Percentiles rank a stretch among this genome's conserved stretches.
These are phyloP conservation scores for Vanessa atalanta DNA, from an alignment of 1,140 invertebrate genomes.

Conservation along the genomic window DNA sequence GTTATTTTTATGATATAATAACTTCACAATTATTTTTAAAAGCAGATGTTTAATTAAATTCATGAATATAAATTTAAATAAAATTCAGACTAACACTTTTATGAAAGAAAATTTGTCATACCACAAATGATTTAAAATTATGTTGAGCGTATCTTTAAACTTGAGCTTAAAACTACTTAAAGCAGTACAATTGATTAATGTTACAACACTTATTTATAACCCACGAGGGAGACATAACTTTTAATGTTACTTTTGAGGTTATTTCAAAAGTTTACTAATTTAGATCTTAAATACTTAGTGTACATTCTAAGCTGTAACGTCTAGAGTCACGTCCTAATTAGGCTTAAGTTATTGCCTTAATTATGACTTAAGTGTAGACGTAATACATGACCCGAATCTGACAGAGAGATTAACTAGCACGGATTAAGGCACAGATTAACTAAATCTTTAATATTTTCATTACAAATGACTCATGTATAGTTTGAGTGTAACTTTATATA, in stretches of 20 bases:
- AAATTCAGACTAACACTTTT: neutral
- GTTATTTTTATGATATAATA: constrained; percentile 16
- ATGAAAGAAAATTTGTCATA: neutral
- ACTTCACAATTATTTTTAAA: neutral
- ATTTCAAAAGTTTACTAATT: constrained; percentile 15
- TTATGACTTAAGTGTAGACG: constrained; percentile 35
- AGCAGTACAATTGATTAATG: constrained; percentile 15
- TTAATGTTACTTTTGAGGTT: constrained; percentile 7
- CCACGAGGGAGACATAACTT: constrained; percentile 4
- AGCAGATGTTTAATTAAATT: neutral
- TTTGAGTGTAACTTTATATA: neutral
- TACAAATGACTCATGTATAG: neutral
- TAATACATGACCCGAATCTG: constrained; percentile 33
- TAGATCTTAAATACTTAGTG: constrained; percentile 15
- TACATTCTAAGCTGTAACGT: constrained; percentile 20
- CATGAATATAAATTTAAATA: neutral
- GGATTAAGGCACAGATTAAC: neutral
- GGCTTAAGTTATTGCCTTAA: constrained; percentile 33
- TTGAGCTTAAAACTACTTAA: neutral
- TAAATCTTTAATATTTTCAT: neutral
- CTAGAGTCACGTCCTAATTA: constrained; percentile 30
- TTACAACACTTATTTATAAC: neutral
- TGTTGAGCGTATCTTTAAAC: too few relatives aligned
- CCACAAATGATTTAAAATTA: neutral
- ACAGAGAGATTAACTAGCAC: constrained; percentile 23